A percentile compares a stretch with the other conserved stretches of the same genome.
Conservation (phyloP, 2,113 vertebrate genomes). For the Cebus imitator region DNA sequence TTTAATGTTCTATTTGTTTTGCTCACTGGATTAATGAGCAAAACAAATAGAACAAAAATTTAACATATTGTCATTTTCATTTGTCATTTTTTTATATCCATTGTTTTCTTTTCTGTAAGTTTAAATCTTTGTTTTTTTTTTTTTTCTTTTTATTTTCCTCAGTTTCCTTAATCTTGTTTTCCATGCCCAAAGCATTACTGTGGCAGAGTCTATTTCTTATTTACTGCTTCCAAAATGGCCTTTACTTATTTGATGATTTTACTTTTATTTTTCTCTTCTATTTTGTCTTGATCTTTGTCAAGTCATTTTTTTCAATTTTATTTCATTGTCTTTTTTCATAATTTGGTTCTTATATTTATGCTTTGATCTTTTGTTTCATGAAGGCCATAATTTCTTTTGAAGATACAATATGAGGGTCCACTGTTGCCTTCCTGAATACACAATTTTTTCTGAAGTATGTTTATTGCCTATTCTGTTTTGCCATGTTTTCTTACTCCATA, state of each 20-base stretch:
- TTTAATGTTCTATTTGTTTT: background rate
- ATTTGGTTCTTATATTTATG: background rate
- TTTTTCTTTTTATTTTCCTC: background rate
- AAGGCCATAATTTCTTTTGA: background rate
- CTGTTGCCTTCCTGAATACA: too few species aligned
- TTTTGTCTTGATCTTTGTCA: background rate
- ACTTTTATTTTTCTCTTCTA: background rate
- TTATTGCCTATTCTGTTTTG: background rate
- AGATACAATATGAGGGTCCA: background rate
- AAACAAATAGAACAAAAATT: too few species aligned
- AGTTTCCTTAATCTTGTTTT: background rate
- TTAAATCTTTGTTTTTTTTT: background rate
- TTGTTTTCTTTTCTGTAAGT: background rate
- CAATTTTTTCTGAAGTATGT: background rate
- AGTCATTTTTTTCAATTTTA: background rate
- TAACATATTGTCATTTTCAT: background rate
- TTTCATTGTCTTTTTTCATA: background rate
- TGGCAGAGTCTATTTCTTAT: background rate
- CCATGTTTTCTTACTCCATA: background rate
- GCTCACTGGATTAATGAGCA: background rate
- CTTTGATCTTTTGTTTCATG: background rate
- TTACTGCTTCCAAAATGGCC: background rate
- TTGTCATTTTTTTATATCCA: background rate
- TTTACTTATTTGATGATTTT: background rate
- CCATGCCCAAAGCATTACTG: background rate